Base-by-base conservation (phyloP, 2,797 vertebrate species). In the Tenualosa thibaudeaui region DNA sequence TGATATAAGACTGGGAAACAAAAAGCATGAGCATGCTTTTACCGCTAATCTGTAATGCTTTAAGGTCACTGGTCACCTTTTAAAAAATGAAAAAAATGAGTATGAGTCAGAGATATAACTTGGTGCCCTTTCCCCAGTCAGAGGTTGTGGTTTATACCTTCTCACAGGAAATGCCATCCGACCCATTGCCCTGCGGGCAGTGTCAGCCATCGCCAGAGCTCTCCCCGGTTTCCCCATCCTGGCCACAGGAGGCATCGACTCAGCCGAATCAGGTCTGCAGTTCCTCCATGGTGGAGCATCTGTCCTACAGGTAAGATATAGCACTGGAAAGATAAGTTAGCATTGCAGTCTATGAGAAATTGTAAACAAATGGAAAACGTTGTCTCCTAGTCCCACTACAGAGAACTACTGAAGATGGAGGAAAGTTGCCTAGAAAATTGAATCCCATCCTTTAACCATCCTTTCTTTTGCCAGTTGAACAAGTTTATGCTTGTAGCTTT, bases 241-340 rank as follows among this genome's bases (percentile, higher is more conserved):
- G 91, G 98, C 97, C 75, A 98, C 98, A 0, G 97, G 98, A 56
- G 98, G 98, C 49, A 98, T 99, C 0, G 97, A 99, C 91, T 99
- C 98, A 9, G 98, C 98, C 71, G 97, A 99, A 86, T 90, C 95
- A 0, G 97, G 97, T 0, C 93, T 98, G 13, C 97, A 98, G 91
- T 98, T 99, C 88, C 97, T 99, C 62, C 97, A 99, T 7, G 95
- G 96, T 0, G 97, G 97, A 0, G 97, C 98, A 68, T 97, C 97
- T 0, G 95, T 97, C 60, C 90, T 99, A 62, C 97, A 99, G 97
- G 98, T 98, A 88, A 62, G 68, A 43, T 31, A 49, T 49, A 26
- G 26, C 26, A 31, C 56, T 56, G 53, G 53, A 17, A 58, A 58
- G 56, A 4, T 58, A 3, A 22, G 19, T 3, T 6, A 22, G 56